Evolutionary conservation across 2,113 vertebrate species (phyloP), one percentile per base, ranked within the genome.

Genomic region (Crotalus viridis): DNA sequence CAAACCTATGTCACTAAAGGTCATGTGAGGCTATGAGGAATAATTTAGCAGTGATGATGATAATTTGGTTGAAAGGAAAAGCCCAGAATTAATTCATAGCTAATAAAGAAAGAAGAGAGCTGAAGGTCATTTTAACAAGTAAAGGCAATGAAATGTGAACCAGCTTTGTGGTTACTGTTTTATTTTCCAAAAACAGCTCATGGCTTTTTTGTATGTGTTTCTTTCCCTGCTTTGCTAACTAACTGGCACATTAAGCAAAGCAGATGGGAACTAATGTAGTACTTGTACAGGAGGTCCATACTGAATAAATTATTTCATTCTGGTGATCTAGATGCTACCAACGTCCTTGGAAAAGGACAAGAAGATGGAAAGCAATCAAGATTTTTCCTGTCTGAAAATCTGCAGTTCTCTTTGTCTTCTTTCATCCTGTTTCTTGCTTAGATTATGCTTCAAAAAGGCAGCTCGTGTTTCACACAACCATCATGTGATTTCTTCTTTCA

Each of bases 381-480:
- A 85, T 21, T 55, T 21, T 21, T 33, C 21, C 33, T 86, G 0
- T 22, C 15, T 52, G 55, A 33, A 55, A 0, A 0, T 43, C 52
- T 91, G 24, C 0, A 0, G 5, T 43, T 9, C 88, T 46, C 7
- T 48, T 13, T 26, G 17, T 46, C 43, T 46, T 15, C 59, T 51
- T 10, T 43, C 10, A 39, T 51, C 85, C 21, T 56, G 8, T 87
- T 74, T 94, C 86, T 92, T 64, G 0, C 0, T 8, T 89, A 93
- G 39, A 64, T 2, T 19, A 89, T 28, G 90, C 61, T 1, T 57
- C 24, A 87, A 90, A 92, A 91, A 43, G 0, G 12, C 48, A 13
- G 95, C 94, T 96, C 94, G 85, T 12, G 55, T 95, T 88, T 90
- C 95, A 93, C 95, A 93, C 87, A 64, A 93, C 94, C 91, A 85